phyloP scores from a whole-genome alignment of 2,797 vertebrate species.

The Macrochelys suwanniensis region DNA sequence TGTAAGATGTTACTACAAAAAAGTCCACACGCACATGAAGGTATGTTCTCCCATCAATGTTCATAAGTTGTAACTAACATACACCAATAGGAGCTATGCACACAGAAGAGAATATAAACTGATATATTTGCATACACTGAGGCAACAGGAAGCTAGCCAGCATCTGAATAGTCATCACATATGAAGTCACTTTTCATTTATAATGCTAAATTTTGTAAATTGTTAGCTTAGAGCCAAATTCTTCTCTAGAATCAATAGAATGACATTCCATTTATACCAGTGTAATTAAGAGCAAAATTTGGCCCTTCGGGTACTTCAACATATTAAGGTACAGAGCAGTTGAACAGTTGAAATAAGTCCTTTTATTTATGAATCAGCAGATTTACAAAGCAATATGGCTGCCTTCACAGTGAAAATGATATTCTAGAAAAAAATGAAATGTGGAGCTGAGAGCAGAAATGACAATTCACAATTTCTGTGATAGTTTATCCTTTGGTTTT shows the following conservation, averaged over 20 bases:
- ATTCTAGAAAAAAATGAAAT: not conserved
- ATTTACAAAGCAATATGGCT: not conserved
- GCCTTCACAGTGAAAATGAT: not conserved
- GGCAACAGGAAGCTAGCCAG: conserved; percentile 6
- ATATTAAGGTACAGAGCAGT: not conserved
- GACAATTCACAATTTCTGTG: not conserved
- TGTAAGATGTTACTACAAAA: not conserved
- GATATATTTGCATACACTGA: not conserved
- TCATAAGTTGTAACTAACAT: not conserved
- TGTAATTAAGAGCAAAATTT: not conserved
- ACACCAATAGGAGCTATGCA: not conserved
- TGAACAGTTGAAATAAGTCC: not conserved
- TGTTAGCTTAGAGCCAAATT: not conserved
- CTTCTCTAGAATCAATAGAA: not conserved
- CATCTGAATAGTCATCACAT: not conserved
- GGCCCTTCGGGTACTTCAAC: not conserved
- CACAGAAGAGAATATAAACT: not conserved
- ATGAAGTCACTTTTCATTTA: not conserved
- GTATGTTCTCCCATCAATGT: not conserved
- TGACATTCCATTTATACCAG: not conserved
- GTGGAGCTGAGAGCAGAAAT: not conserved
- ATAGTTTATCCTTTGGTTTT: not conserved
- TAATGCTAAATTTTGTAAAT: not conserved
- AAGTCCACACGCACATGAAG: not conserved
- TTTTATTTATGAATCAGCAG: not conserved